A percentile compares a stretch with the other conserved stretches of the same genome.
These are phyloP conservation scores for Melinaea marsaeus DNA, from an alignment of 2,888 invertebrate genomes.

Conservation along the genomic window DNA sequence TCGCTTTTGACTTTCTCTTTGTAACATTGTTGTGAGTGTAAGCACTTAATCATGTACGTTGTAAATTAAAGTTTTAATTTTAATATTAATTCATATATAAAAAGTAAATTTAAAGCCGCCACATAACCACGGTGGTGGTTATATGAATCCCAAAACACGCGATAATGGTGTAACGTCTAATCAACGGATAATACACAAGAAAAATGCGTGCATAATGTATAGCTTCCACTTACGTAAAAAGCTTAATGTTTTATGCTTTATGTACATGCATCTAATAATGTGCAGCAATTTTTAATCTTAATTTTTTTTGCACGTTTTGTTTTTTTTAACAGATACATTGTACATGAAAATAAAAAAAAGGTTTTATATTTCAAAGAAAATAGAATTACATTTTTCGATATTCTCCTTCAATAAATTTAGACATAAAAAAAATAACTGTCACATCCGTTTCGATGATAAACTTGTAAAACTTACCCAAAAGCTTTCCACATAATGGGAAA, in stretches of 20 bases:
- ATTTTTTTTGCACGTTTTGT: conserved; percentile 15
- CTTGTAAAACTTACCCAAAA: conserved; percentile 64
- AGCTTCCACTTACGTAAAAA: conserved; percentile 41
- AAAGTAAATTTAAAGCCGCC: conserved; percentile 26
- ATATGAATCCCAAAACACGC: conserved; percentile 55
- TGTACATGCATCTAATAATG: conserved; percentile 24
- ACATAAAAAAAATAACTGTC: conserved; percentile 3
- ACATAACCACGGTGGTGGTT: conserved; percentile 27
- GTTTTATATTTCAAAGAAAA: neutral
- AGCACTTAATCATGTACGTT: conserved; percentile 9
- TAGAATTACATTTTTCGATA: neutral
- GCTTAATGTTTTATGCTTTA: conserved; percentile 31
- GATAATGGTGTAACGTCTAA: conserved; percentile 54
- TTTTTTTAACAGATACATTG: conserved; percentile 1
- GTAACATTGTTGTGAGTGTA: neutral
- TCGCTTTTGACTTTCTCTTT: conserved; percentile 8
- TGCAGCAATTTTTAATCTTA: conserved; percentile 26
- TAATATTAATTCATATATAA: conserved; percentile 23
- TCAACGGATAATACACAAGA: conserved; percentile 55
- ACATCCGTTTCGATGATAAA: too few species aligned
- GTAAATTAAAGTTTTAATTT: conserved; percentile 17
- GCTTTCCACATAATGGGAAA: conserved; percentile 70
- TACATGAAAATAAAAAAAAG: neutral
- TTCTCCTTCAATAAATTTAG: neutral
- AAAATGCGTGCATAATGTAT: conserved; percentile 58